Evolutionary conservation across 2,113 vertebrate species (phyloP).

Genomic region (Edolisoma coerulescens): DNA sequence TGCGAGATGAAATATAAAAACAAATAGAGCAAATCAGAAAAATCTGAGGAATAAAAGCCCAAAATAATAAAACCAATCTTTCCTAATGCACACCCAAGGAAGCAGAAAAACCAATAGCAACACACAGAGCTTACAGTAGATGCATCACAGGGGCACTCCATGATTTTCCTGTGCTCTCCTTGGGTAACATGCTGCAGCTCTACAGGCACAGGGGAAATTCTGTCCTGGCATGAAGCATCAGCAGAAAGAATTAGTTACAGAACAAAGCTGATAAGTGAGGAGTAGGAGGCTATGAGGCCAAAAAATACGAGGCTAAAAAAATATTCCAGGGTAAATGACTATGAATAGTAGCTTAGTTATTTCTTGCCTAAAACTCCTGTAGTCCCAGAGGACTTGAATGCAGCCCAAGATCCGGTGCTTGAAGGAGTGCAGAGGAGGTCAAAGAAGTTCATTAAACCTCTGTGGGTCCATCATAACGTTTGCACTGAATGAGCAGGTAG

Average conservation of each 20-base stretch:
- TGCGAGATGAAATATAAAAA: neutral
- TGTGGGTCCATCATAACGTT: accelerated
- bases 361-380: neutral
- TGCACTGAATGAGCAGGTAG: neutral
- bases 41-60: neutral
- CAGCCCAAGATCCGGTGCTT: neutral
- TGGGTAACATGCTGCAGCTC: neutral
- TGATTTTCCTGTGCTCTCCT: neutral
- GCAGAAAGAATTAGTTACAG: neutral
- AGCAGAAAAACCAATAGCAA: neutral
- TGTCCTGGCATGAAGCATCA: neutral
- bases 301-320: neutral
- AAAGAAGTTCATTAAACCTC: neutral
- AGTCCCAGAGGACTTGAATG: neutral
- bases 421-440: neutral
- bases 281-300: too few relatives aligned
- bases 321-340: neutral
- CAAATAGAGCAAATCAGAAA: neutral
- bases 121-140: neutral
- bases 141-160: neutral
- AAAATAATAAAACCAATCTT: neutral
- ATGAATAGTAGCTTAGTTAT: neutral
- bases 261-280: neutral
- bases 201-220: neutral
- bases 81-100: neutral